Percentiles rank a stretch among this genome's conserved stretches.
Evolutionary conservation across 2,797 vertebrate genomes (phyloP).

Genomic region (Sarcophilus harrisii): DNA sequence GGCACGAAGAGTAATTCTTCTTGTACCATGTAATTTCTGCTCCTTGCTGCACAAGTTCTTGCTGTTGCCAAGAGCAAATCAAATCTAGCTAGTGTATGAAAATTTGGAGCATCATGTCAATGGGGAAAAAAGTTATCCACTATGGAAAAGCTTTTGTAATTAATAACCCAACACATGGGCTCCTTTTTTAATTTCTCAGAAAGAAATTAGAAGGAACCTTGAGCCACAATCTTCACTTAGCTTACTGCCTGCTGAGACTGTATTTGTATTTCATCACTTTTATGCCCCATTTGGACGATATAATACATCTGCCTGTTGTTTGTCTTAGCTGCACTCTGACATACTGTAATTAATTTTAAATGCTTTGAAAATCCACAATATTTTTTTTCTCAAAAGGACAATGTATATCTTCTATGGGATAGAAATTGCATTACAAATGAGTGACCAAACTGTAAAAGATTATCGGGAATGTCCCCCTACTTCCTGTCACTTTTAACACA

Average conservation of each 20-base stretch:
- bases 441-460: not conserved
- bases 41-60: slow-evolving; percentile 32
- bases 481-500: slow-evolving; percentile 35
- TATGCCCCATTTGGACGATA: not conserved
- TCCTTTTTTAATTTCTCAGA: not conserved
- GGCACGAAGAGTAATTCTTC: not conserved
- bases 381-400: slow-evolving; percentile 22
- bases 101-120: slow-evolving; percentile 31
- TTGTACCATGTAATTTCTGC: slow-evolving; percentile 31
- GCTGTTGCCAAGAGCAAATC: slow-evolving; percentile 36
- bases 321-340: slow-evolving; percentile 27
- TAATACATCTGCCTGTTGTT: not conserved
- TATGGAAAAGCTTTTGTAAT: slow-evolving; percentile 36
- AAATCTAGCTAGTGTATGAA: slow-evolving; percentile 47
- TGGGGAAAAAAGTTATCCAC: slow-evolving; percentile 28
- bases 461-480: not conserved
- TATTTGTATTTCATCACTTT: slow-evolving; percentile 34
- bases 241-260: not conserved
- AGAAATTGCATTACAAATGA: not conserved
- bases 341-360: slow-evolving; percentile 8
- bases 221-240: not conserved
- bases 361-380: slow-evolving; percentile 34
- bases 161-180: not conserved
- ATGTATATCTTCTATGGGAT: not conserved
- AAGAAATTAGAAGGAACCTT: not conserved